Conservation (phyloP, 1,140 invertebrate genomes). For the Meloidogyne hapla region DNA sequence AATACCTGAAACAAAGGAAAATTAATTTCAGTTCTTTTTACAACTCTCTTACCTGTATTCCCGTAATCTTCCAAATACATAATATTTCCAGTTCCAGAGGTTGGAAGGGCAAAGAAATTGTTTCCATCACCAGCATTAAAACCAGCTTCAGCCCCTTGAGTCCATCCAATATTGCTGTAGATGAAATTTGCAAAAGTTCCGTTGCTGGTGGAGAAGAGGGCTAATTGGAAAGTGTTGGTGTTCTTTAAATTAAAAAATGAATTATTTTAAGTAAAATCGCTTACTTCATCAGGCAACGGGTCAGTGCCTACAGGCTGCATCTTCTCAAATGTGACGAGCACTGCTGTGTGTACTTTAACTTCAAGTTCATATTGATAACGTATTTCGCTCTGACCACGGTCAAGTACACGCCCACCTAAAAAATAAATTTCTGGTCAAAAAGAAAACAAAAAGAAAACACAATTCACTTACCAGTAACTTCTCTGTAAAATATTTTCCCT, state of each 20-base stretch:
- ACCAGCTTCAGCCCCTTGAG: conserved; percentile 63
- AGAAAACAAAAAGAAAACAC: not conserved
- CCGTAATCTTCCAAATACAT: conserved; percentile 64
- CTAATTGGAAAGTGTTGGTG: conserved; percentile 64
- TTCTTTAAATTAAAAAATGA: conserved; percentile 44
- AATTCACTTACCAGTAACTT: conserved; percentile 40
- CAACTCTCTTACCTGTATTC: conserved; percentile 46
- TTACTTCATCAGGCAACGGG: conserved; percentile 53
- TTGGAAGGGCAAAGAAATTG: conserved; percentile 55
- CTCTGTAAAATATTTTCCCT: conserved; percentile 59
- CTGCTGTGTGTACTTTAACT: conserved; percentile 53
- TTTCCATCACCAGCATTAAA: conserved; percentile 55
- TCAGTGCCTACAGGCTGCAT: conserved; percentile 55
- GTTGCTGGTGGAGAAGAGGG: conserved; percentile 59
- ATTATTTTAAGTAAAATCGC: conserved; percentile 21
- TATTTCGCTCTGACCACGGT: conserved; percentile 62
- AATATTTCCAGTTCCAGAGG: conserved; percentile 63
- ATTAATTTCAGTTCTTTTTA: too few species aligned
- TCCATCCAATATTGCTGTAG: conserved; percentile 64
- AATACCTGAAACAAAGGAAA: conserved; percentile 39
- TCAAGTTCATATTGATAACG: conserved; percentile 62
- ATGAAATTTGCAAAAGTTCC: conserved; percentile 64
- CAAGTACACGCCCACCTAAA: conserved; percentile 57
- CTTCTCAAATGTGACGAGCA: conserved; percentile 63
- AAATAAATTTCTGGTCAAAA: not conserved